Evolutionary conservation across 2,888 invertebrate species (phyloP).

Genomic region (Lapara coniferarum): DNA sequence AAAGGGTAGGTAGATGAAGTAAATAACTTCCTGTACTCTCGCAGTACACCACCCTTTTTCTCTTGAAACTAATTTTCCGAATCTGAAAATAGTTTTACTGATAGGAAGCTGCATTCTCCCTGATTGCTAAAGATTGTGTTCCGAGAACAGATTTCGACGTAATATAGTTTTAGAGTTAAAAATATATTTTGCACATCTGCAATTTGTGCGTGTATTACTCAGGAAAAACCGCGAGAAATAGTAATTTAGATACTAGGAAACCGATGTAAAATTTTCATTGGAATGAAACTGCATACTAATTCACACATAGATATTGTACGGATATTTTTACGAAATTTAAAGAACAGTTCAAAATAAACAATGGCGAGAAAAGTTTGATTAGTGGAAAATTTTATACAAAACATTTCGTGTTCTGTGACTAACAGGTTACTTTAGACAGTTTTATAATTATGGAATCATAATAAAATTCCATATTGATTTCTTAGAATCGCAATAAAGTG

Average conservation of each 20-base stretch:
- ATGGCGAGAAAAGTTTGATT: not conserved
- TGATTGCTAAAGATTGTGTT: no score
- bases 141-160: no score
- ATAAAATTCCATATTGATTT: slow-evolving; percentile 1
- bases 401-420: not conserved
- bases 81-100: no score
- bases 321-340: not conserved
- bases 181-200: no score
- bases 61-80: no score
- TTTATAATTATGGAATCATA: not conserved
- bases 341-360: not conserved
- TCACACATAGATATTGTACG: not conserved
- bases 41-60: no score
- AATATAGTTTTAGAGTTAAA: no score
- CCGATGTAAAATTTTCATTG: not conserved
- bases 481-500: not conserved
- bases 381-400: not conserved
- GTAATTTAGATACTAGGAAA: not conserved
- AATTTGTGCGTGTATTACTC: no score
- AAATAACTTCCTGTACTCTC: no score
- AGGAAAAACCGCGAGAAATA: not conserved
- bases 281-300: not conserved
- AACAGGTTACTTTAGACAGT: slow-evolving; percentile 1
- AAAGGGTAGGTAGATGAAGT: no score
- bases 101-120: no score